Conservation (phyloP, 2,888 invertebrate species). For the Plagiodera versicolora region DNA sequence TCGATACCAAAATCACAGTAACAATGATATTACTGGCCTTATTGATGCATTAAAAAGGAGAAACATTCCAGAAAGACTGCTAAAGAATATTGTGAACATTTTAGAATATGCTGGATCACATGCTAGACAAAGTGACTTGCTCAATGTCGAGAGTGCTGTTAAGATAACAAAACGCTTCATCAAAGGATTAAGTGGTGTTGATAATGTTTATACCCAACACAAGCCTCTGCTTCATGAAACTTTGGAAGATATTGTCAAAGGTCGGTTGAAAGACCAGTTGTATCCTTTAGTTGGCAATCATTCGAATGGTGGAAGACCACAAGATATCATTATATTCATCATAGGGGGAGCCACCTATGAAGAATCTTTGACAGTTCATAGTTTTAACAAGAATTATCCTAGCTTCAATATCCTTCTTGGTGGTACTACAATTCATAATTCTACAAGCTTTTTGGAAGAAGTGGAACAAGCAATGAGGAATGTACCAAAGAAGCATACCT, state of each 20-base stretch:
- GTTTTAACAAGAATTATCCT: constrained; percentile 73
- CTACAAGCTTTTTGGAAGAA: constrained; percentile 77
- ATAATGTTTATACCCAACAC: constrained; percentile 99
- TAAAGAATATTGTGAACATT: constrained; percentile 64
- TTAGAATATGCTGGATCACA: constrained; percentile 86
- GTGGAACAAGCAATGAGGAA: constrained; percentile 69
- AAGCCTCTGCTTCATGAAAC: constrained; percentile 88
- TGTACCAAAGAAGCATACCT: constrained; percentile 56
- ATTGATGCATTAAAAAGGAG: constrained; percentile 72
- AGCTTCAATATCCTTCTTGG: constrained; percentile 81
- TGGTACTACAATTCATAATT: constrained; percentile 91
- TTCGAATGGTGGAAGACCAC: constrained; percentile 66
- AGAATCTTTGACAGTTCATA: constrained; percentile 85
- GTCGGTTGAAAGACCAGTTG: constrained; percentile 80
- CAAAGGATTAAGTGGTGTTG: constrained; percentile 92
- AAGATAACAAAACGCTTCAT: constrained; percentile 90
- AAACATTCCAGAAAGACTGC: constrained; percentile 67
- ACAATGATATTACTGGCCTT: constrained; percentile 78
- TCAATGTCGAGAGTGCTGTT: constrained; percentile 77
- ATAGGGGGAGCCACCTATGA: constrained; percentile 97
- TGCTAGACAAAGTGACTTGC: constrained; percentile 79
- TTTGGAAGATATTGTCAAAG: constrained; percentile 87
- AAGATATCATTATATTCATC: constrained; percentile 95
- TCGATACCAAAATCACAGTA: constrained; percentile 88
- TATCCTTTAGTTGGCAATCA: constrained; percentile 83